These are phyloP conservation scores for Dicranocentrus wangi DNA, from an alignment of 2,888 invertebrate species.

Conservation along the genomic window DNA sequence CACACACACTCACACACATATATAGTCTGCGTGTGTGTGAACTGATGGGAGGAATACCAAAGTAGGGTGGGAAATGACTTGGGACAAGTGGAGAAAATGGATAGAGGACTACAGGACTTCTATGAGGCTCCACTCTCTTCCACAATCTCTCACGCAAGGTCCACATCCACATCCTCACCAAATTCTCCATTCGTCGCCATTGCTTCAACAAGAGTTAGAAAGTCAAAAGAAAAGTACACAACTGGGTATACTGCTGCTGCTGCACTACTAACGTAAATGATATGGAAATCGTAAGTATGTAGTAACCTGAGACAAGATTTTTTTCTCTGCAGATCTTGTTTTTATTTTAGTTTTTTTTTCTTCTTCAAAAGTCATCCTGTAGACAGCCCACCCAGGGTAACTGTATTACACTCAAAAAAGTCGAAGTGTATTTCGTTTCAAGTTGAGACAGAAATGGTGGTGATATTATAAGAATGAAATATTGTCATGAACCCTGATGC, in stretches of 20 bases:
- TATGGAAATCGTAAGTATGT: not conserved
- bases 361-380: no score
- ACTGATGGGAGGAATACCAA: slow-evolving; percentile 14
- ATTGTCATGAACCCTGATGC: slow-evolving; percentile 40
- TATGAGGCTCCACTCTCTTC: not conserved
- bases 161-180: no score
- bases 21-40: slow-evolving; percentile 5
- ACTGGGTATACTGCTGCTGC: not conserved
- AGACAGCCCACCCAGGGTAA: no score
- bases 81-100: slow-evolving; percentile 38
- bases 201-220: slow-evolving; percentile 28
- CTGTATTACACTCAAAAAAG: no score
- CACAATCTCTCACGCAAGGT: no score
- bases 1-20: not conserved
- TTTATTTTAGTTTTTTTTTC: slow-evolving; percentile 7
- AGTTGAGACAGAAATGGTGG: not conserved
- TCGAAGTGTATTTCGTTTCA: not conserved
- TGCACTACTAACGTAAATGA: no score
- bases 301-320: no score
- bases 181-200: no score
- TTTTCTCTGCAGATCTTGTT: slow-evolving; percentile 22
- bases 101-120: slow-evolving; percentile 1
- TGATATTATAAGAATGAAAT: slow-evolving; percentile 39
- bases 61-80: slow-evolving; percentile 34
- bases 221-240: not conserved